phyloP scores from a whole-genome alignment of 2,797 vertebrate genomes.

The Neostethus bicornis region DNA sequence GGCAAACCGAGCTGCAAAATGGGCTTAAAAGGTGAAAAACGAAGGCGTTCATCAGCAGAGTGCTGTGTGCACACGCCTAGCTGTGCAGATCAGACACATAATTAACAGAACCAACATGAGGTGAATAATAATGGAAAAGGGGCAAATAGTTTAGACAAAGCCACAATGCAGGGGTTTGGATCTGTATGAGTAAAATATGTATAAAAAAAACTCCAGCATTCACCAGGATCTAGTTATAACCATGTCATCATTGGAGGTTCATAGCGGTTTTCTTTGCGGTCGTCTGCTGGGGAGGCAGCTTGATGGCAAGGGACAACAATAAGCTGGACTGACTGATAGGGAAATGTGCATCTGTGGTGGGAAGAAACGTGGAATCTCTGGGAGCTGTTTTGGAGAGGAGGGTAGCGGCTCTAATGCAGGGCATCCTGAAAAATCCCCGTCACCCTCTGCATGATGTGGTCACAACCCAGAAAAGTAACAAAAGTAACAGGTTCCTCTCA shows the following conservation, averaged over 20 bases:
- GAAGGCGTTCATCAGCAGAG: conserved; percentile 37
- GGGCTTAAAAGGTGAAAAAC: conserved; percentile 59
- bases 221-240: not conserved
- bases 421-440: too few relatives aligned
- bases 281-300: too few relatives aligned
- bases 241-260: not conserved
- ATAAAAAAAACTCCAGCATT: conserved; percentile 1
- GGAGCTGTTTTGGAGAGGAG: too few relatives aligned
- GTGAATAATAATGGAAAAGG: conserved; percentile 35
- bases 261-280: too few relatives aligned
- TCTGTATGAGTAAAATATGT: conserved; percentile 3
- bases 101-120: conserved; percentile 23
- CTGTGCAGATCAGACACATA: conserved; percentile 18
- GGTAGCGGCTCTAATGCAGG: too few relatives aligned
- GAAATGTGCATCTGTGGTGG: conserved; percentile 15
- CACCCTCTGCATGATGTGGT: too few relatives aligned
- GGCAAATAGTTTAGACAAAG: conserved; percentile 21
- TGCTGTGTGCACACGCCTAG: conserved; percentile 6
- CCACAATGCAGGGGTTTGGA: not conserved
- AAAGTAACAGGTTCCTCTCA: too few relatives aligned
- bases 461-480: too few relatives aligned
- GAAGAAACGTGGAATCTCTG: too few relatives aligned
- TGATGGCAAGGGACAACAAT: too few relatives aligned
- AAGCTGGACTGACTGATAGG: too few relatives aligned
- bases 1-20: conserved; percentile 39